These are phyloP conservation scores for Apis laboriosa DNA, from an alignment of 1,140 invertebrate species.

Conservation along the genomic window DNA sequence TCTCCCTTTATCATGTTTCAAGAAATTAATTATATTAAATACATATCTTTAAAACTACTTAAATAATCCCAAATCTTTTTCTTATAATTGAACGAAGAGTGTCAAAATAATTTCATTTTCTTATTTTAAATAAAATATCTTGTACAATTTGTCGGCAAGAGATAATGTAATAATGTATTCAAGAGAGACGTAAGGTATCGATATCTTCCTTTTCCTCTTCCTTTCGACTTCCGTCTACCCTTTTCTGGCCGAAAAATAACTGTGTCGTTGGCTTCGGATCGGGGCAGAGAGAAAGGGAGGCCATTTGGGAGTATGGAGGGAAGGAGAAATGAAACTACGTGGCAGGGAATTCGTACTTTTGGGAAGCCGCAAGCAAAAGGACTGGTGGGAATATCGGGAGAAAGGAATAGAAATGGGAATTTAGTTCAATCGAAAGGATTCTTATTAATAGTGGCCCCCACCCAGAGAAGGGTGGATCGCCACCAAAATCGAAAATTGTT, in stretches of 20 bases:
- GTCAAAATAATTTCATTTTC: no score
- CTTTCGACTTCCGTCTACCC: not conserved
- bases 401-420: conserved; percentile 48
- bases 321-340: conserved; percentile 43
- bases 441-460: conserved; percentile 44
- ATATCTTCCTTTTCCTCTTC: conserved; percentile 38
- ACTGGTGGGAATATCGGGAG: conserved; percentile 26
- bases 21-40: no score
- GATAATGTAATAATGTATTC: conserved; percentile 59
- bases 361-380: conserved; percentile 52
- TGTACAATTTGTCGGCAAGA: conserved; percentile 16
- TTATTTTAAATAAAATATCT: no score
- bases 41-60: no score
- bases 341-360: conserved; percentile 48
- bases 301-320: conserved; percentile 29
- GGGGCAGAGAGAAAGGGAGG: conserved; percentile 43
- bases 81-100: no score
- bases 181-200: conserved; percentile 59
- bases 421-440: conserved; percentile 47
- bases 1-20: no score
- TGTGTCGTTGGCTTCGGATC: conserved; percentile 38
- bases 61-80: no score
- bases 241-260: conserved; percentile 54
- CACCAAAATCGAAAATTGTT: conserved; percentile 7
- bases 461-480: not conserved